Evolutionary conservation across 2,888 invertebrate genomes (phyloP).

Genomic region (Tenthredo livida): DNA sequence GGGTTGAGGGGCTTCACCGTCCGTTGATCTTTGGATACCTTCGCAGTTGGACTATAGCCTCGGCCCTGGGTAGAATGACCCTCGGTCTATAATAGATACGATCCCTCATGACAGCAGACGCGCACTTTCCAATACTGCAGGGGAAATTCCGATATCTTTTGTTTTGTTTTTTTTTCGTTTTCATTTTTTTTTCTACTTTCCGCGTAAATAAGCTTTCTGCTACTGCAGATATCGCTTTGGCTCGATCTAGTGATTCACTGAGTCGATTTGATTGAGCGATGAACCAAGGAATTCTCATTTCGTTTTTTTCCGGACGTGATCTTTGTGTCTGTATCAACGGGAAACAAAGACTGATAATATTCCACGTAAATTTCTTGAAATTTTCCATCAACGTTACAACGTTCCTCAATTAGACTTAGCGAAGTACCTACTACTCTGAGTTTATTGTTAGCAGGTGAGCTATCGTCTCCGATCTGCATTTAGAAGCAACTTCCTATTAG

Average conservation of each 20-base stretch:
- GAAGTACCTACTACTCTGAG: not conserved
- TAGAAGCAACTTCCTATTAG: not conserved
- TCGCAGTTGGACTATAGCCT: slow-evolving; percentile 74
- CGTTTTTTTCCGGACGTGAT: not conserved
- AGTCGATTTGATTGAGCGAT: slow-evolving; percentile 38
- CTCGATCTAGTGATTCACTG: slow-evolving; percentile 33
- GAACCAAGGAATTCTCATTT: slow-evolving; percentile 7
- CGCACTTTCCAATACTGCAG: slow-evolving; percentile 14
- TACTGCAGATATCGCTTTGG: not conserved
- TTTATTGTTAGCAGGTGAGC: slow-evolving; percentile 10
- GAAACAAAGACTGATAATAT: not conserved
- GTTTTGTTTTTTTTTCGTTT: not conserved
- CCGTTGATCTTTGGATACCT: slow-evolving; percentile 72
- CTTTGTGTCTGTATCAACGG: not conserved
- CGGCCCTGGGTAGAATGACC: slow-evolving; percentile 36
- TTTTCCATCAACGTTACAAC: slow-evolving; percentile 4
- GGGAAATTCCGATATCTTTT: not conserved
- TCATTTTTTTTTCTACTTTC: not conserved
- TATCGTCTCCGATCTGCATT: slow-evolving; percentile 30
- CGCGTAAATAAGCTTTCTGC: slow-evolving; percentile 20
- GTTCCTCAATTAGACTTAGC: not conserved
- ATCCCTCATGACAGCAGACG: slow-evolving; percentile 44
- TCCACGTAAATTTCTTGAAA: not conserved
- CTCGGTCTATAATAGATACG: slow-evolving; percentile 50
- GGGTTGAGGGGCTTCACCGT: slow-evolving; percentile 57